phyloP scores from a whole-genome alignment of 1,140 invertebrate species.

The Orchestia grillus region DNA sequence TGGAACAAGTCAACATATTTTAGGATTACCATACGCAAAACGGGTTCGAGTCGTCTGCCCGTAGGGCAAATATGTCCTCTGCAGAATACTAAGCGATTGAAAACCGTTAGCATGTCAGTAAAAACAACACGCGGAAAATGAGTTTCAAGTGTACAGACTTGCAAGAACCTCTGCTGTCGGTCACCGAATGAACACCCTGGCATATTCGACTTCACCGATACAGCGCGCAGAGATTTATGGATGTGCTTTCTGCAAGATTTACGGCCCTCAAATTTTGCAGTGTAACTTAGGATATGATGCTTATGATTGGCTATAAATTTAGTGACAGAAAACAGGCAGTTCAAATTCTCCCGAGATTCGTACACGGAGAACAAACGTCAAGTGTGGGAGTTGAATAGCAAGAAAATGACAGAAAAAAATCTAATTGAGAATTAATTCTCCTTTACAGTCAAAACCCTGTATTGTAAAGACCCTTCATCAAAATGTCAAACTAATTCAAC shows the following conservation, averaged over 20 bases:
- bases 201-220: slow-evolving; percentile 18
- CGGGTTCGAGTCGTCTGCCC: background rate
- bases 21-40: background rate
- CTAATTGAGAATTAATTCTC: too few relatives aligned
- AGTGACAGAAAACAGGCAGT: background rate
- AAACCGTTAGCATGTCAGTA: background rate
- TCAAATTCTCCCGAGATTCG: background rate
- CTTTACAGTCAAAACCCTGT: too few relatives aligned
- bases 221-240: background rate
- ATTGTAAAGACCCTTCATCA: too few relatives aligned
- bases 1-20: background rate
- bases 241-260: background rate
- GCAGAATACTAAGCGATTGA: background rate
- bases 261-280: background rate
- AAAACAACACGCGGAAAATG: background rate
- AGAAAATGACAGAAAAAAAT: background rate
- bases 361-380: background rate
- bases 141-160: background rate
- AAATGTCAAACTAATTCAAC: too few relatives aligned
- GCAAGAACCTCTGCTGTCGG: background rate
- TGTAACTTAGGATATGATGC: background rate
- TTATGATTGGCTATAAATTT: background rate
- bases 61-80: background rate
- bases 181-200: background rate
- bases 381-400: background rate